phyloP scores from a whole-genome alignment of 2,113 vertebrate genomes.

The Actinemys pallida region DNA sequence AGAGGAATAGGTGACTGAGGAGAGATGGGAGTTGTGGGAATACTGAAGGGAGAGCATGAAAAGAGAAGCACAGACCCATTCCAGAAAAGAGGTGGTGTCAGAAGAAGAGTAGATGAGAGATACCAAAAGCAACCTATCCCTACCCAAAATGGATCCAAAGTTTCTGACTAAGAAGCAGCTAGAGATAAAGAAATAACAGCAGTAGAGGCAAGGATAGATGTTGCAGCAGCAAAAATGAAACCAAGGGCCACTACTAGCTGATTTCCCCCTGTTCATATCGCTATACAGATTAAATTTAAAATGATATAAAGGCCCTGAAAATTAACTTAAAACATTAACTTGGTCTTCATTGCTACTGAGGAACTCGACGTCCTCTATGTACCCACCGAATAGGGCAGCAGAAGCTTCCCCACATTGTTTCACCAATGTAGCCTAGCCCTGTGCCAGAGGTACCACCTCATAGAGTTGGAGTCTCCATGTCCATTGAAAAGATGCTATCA shows the following conservation, averaged over 20 bases:
- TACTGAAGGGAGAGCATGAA: background rate
- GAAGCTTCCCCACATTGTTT: background rate
- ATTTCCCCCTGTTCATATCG: background rate
- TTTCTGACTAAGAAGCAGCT: background rate
- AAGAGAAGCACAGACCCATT: background rate
- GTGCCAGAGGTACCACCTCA: background rate
- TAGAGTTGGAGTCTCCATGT: background rate
- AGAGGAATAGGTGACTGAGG: background rate
- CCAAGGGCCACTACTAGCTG: background rate
- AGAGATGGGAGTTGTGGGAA: background rate
- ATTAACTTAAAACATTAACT: background rate
- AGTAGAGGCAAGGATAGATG: background rate
- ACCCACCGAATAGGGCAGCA: background rate
- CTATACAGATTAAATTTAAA: background rate
- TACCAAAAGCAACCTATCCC: background rate
- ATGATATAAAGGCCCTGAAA: background rate
- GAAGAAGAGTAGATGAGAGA: background rate
- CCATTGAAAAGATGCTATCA: conserved; percentile 14
- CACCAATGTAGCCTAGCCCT: too few relatives aligned
- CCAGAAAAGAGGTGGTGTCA: background rate
- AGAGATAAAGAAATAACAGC: background rate
- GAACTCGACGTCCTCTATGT: background rate
- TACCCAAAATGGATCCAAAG: background rate
- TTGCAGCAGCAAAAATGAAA: background rate
- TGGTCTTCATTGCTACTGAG: background rate